Base-by-base conservation (phyloP, 2,888 invertebrate genomes). In the Dichetophora obliterata region DNA sequence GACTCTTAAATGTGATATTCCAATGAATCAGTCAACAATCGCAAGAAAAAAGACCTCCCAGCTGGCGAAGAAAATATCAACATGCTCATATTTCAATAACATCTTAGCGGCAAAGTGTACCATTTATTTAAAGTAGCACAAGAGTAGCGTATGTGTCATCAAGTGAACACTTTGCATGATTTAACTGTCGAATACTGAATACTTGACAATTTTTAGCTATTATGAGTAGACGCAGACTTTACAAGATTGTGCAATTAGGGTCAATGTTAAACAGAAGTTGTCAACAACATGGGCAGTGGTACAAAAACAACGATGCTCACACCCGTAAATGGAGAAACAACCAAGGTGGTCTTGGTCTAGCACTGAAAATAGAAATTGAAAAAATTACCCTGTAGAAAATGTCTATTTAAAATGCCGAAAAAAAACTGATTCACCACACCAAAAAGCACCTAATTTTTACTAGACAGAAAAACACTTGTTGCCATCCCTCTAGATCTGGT, bases 251-350 rank as follows among this genome's bases (percentile, higher is more conserved):
- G 59, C 43, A 71, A 71, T 54, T 43, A 37, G 37, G 71, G 59
- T 19, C 59, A 59, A 59, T 59, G 3, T 31, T 24, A 8, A 73
- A 50, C 48, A 48, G 48, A 48, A 61, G 22, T 65, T 66, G 65
- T 54, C 65, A 59, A 71, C 57, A 71, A 16, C 37, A 43, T 48
- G 48, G 22, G 59, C 59, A 22, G 24, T 24, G 24, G n/a, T 27
- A 27, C 27, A 43, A 22, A 59, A n/a, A 66, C 16, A 54, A 24
- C 43, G 24, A 16, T 52, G 74, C 66, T 65, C 74, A 74, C 74
- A 74, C 74, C 74, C 74, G 43, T 14, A 48, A 48, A 57, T 9
- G 24, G 14, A 48, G 50, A 16, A 22, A 24, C 68, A 34, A 22
- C 22, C 9, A 8, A 16, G 74, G 74, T 74, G 74, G 74, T 66